Evolutionary conservation across 2,797 vertebrate genomes (phyloP), one percentile per base, ranked within the genome.

Genomic region (Clarias fuscus): DNA sequence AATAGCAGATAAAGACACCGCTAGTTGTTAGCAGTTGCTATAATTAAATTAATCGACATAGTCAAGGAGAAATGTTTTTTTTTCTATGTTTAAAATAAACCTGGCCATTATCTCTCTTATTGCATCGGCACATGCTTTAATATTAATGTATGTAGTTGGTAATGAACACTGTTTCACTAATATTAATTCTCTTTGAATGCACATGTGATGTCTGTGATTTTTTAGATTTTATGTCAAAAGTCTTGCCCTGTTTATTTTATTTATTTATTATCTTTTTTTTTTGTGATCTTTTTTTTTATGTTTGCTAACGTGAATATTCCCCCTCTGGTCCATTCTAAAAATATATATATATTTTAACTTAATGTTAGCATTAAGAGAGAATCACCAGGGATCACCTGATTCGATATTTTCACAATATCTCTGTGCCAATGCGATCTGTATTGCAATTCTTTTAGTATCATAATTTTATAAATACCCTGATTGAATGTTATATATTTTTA

Each of bases 1-100:
- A 90, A 85, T 82, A 83, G 77, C 37, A 33, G 56, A 84, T 15
- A 67, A 59, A 58, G 15, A 56, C 48, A 17, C 7, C 3, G n/a
- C 48, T 56, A 20, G 15, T 58, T 59, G n/a, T 33, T 59, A 77
- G n/a, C n/a, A 18, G n/a, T 58, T 8, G 15, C 73, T 77, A 77
- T 56, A 77, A 77, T 56, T 77, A 77, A n/a, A 58, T 76, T 56
- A 56, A 30, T 18, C 7, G 11, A 20, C 22, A 14, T 22, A 48
- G 24, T 48, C 10, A 73, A 5, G 22, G 5, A 73, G 71, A 56
- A n/a, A 76, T n/a, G 2, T 18, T 0, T 27, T 56, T 76, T 20
- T 27, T 53, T 75, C 3, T n/a, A 2, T 27, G 43, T 75, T 53
- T 48, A n/a, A n/a, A 48, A 17, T 48, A 56, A 53, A 56, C 2